Evolutionary conservation across 2,113 vertebrate genomes (phyloP).

Genomic region (Xiphophorus hellerii): DNA sequence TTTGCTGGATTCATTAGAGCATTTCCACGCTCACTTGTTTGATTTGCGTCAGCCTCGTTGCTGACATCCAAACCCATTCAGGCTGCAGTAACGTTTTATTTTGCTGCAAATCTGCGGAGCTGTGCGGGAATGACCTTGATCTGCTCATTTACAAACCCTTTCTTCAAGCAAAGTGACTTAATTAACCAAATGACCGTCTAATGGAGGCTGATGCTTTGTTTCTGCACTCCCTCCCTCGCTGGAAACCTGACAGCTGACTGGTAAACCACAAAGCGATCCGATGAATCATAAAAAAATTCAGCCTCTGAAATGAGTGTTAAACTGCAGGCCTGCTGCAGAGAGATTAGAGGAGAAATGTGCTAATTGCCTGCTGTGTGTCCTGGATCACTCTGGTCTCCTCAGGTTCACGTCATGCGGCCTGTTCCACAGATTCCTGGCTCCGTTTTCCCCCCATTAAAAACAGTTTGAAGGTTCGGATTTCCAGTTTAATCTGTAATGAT

Average conservation of each 20-base stretch:
- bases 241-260: conserved; percentile 48
- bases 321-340: conserved; percentile 22
- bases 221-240: conserved; percentile 63
- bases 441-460: not conserved
- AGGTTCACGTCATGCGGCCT: conserved; percentile 30
- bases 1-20: not conserved
- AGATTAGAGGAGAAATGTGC: conserved; percentile 55
- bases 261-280: conserved; percentile 37
- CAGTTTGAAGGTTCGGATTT: not conserved
- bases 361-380: conserved; percentile 61
- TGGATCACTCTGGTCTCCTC: conserved; percentile 38
- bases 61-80: not conserved
- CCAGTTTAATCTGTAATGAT: not conserved
- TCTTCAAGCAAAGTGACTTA: conserved; percentile 57
- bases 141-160: conserved; percentile 41
- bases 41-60: not conserved
- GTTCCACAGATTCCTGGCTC: conserved; percentile 13
- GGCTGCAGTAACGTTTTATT: not conserved
- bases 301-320: conserved; percentile 44
- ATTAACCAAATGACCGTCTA: conserved; percentile 52
- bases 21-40: too few relatives aligned
- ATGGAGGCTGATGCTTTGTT: conserved; percentile 40
- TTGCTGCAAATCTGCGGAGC: not conserved
- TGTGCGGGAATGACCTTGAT: conserved; percentile 23
- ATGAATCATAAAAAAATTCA: conserved; percentile 46